Evolutionary conservation across 2,888 invertebrate species (phyloP), one percentile per base, ranked within the genome.

Genomic region (Meganola albula): DNA sequence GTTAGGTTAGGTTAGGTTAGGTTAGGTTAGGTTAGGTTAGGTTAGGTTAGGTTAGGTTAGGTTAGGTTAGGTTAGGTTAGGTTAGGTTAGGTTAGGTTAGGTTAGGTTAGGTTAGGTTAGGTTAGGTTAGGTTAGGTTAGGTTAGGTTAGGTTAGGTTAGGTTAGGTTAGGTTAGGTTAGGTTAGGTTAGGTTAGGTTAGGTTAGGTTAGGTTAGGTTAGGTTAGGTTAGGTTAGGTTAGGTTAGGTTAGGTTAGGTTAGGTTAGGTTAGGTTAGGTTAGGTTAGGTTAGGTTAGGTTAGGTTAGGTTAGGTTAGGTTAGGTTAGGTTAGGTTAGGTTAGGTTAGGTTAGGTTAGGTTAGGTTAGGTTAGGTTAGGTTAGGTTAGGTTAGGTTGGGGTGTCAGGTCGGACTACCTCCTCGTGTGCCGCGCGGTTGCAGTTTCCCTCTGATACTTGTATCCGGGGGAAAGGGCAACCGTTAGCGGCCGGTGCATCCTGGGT

Each of bases 71-170:
- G 40, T 40, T 38, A 40, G 40, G 44, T 40, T 38, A 40, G 40
- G 34, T 38, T 32, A 31, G 38, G 32, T 35, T 34, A 37, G 37
- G 41, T 37, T 37, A 41, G 37, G 37, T 37, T 37, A 41, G 40
- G 40, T 40, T 40, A 40, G 39, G 41, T 42, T 43, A 39, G 39
- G 39, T 43, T 43, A 43, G 39, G 43, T 43, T 43, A 43, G 42
- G 42, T 42, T 42, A 42, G 42, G 42, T 42, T 42, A 42, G 42
- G 42, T 42, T 42, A 41, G 41, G 41, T 41, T 41, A 41, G 41
- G 41, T 37, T 42, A 36, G 30, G 32, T 31, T 6, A 16, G 6
- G 16, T 6, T 16, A 5, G 4, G 4, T 4, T 5, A 6, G 16
- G 4, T 6, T 16, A 16, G 4, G 16, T 5, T 6, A 4, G 16